Base-by-base conservation (phyloP, 2,888 invertebrate genomes). In the Thecophora atra region DNA sequence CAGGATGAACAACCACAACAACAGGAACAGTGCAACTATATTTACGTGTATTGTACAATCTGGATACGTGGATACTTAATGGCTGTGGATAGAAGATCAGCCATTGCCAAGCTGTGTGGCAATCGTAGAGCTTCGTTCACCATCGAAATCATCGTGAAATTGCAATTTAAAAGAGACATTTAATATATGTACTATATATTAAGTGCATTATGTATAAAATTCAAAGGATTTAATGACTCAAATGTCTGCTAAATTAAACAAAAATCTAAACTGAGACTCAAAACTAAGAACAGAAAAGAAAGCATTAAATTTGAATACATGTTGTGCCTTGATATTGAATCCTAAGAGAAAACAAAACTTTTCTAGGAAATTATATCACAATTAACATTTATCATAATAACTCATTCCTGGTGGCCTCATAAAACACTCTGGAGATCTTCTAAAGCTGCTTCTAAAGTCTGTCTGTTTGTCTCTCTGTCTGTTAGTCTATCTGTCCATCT, bases 121-220 rank as follows among this genome's bases (percentile, higher is more conserved):
- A 60, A 51, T 69, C 47, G 6, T 37, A 37, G n/a, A n/a, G n/a
- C n/a, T n/a, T 60, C 69, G 69, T 24, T 69, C 69, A 60, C 28
- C 28, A 26, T 44, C 56, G 15, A 13, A 60, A 28, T 28, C 7
- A 47, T 44, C 19, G 47, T n/a, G 19, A 19, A 67, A 56, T 37
- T 30, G 17, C 26, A 60, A n/a, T 64, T 17, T 42, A 44, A 26
- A 47, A 47, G 47, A 11, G 15, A 8, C 47, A n/a, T 11, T 47
- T 47, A 47, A 47, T 8, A 37, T 37, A 37, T 8, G 11, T 37
- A 37, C 37, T 37, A 37, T 37, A 37, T 37, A 37, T 6, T 37
- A 11, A 37, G 7, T 37, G 37, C 11, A 37, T 11, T 37, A 8
- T 8, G 37, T 37, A 37, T 37, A 37, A 37, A 37, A 8, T n/a